Conservation (phyloP, 2,888 invertebrate species). For the Sminthurinus aureus region DNA sequence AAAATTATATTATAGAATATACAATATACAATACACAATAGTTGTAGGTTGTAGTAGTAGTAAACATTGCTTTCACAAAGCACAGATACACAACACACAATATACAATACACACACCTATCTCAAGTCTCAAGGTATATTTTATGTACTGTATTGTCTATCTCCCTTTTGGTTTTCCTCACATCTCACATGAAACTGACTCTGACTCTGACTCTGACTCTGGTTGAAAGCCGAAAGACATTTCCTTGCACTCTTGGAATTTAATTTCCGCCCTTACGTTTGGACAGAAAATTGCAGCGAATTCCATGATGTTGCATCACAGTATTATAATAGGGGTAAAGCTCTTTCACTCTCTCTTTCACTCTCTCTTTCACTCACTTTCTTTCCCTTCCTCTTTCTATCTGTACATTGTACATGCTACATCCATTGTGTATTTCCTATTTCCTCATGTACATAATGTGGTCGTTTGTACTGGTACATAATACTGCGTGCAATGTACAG, state of each 20-base stretch:
- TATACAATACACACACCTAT: too few relatives aligned
- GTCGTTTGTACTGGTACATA: too few relatives aligned
- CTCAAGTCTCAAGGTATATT: too few relatives aligned
- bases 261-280: conserved; percentile 32
- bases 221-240: conserved; percentile 33
- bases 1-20: too few relatives aligned
- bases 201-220: conserved; percentile 13
- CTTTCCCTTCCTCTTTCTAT: not conserved
- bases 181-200: not conserved
- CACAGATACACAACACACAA: too few relatives aligned
- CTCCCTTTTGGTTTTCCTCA: not conserved
- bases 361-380: not conserved
- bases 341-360: not conserved
- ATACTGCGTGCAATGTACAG: too few relatives aligned
- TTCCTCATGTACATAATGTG: too few relatives aligned
- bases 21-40: too few relatives aligned
- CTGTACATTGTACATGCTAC: not conserved
- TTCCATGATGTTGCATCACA: conserved; percentile 33
- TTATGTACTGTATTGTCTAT: not conserved
- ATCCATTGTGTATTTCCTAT: too few relatives aligned
- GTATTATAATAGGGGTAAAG: conserved; percentile 3
- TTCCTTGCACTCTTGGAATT: conserved; percentile 34
- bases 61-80: too few relatives aligned
- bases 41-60: too few relatives aligned
- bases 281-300: conserved; percentile 34